phyloP scores from a whole-genome alignment of 1,140 invertebrate species.

The Cherax quadricarinatus region DNA sequence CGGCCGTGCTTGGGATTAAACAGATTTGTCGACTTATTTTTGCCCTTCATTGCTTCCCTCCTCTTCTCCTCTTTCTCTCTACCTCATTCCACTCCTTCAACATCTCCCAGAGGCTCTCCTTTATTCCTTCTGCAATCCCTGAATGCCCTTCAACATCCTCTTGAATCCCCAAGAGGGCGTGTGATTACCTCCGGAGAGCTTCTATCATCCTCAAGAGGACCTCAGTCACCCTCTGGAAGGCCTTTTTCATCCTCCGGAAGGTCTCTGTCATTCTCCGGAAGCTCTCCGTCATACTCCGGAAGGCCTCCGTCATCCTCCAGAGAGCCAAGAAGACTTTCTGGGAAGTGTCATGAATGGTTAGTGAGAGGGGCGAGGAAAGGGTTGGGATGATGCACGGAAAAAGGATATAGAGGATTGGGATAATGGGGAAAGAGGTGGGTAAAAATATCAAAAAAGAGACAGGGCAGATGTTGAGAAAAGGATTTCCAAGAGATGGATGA shows the following conservation, averaged over 20 bases:
- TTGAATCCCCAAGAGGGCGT: neutral
- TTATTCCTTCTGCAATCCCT: neutral
- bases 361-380: no score
- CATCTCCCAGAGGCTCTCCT: neutral
- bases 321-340: no score
- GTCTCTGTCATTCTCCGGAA: neutral
- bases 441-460: neutral
- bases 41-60: neutral
- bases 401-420: no score
- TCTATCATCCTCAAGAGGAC: neutral
- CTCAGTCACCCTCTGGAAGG: neutral
- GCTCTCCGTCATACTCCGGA: neutral
- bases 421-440: neutral
- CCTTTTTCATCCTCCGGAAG: neutral
- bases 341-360: no score
- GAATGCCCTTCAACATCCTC: neutral
- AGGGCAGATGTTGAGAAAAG: no score
- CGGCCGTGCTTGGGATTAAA: neutral
- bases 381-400: no score
- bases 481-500: neutral
- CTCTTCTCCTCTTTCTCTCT: neutral
- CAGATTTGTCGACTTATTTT: conserved; percentile 10
- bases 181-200: no score
- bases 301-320: no score
- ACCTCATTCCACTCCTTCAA: neutral